phyloP scores from a whole-genome alignment of 2,888 invertebrate species.

The Tenthredo livida region DNA sequence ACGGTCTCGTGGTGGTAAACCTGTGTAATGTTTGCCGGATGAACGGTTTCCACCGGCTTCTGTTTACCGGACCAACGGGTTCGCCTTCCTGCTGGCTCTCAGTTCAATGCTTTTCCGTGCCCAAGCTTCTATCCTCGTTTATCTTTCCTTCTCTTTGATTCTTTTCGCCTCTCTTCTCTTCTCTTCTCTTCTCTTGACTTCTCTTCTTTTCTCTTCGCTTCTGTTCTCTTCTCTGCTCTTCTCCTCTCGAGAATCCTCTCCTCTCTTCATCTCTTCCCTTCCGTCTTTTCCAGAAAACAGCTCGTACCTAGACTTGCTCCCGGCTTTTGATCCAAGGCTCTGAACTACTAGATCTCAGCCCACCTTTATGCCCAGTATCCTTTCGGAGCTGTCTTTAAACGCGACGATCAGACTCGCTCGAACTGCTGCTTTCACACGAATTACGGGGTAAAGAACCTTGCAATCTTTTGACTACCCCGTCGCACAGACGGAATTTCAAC shows the following conservation, averaged over 20 bases:
- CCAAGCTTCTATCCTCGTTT: slow-evolving; percentile 51
- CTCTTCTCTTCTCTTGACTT: slow-evolving; percentile 36
- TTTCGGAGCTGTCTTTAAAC: slow-evolving; percentile 31
- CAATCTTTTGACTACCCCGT: slow-evolving; percentile 11
- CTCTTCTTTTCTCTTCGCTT: slow-evolving; percentile 19
- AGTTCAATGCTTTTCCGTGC: slow-evolving; percentile 51
- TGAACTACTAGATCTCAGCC: slow-evolving; percentile 38
- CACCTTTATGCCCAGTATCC: slow-evolving; percentile 40
- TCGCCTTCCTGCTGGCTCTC: slow-evolving; percentile 60
- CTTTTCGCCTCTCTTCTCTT: slow-evolving; percentile 24
- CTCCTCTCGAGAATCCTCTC: slow-evolving; percentile 22
- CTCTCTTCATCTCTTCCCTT: slow-evolving; percentile 3
- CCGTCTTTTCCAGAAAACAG: slow-evolving; percentile 46
- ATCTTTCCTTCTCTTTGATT: slow-evolving; percentile 50
- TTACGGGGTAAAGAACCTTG: slow-evolving; percentile 30
- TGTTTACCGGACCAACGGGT: slow-evolving; percentile 71
- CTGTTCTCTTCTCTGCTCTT: slow-evolving; percentile 28
- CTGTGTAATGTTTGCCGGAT: slow-evolving; percentile 71
- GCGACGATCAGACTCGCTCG: slow-evolving; percentile 41
- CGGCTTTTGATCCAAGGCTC: slow-evolving; percentile 49
- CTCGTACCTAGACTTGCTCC: slow-evolving; percentile 43
- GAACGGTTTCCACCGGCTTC: slow-evolving; percentile 70
- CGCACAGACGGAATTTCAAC: neutral
- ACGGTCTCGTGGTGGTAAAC: slow-evolving; percentile 65
- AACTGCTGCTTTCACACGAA: slow-evolving; percentile 32